These are phyloP conservation scores for Gymnocypris eckloni DNA, from an alignment of 2,797 vertebrate genomes.

Conservation along the genomic window DNA sequence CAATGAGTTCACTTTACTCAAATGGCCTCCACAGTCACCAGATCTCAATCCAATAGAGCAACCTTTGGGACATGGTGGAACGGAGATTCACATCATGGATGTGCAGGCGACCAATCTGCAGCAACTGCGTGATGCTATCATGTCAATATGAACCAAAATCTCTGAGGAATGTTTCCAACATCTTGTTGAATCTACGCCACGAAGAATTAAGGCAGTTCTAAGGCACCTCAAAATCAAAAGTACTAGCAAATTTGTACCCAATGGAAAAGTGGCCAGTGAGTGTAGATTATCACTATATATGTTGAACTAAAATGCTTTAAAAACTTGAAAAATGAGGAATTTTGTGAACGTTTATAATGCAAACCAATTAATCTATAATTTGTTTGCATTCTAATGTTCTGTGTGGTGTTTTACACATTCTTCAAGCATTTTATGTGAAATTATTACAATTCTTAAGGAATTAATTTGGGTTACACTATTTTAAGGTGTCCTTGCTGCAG, in stretches of 20 bases:
- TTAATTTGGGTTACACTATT: no score
- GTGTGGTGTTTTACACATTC: neutral
- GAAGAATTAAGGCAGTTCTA: no score
- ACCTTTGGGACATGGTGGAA: slow-evolving; percentile 61
- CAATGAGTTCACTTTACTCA: neutral
- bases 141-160: slow-evolving; percentile 38
- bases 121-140: slow-evolving; percentile 62
- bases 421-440: neutral
- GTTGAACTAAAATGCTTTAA: neutral
- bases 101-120: slow-evolving; percentile 59
- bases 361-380: neutral
- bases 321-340: neutral
- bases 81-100: slow-evolving; percentile 64
- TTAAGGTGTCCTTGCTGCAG: no score
- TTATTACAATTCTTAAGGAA: neutral
- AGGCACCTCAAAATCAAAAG: no score
- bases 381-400: neutral
- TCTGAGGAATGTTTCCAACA: neutral
- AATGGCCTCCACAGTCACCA: slow-evolving; percentile 34
- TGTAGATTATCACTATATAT: neutral
- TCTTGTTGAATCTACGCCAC: no score
- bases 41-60: slow-evolving; percentile 53
- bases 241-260: no score
- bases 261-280: no score
- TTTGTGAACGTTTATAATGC: no score